These are phyloP conservation scores for Melanotaenia pygmaea DNA, from an alignment of 2,797 vertebrate genomes.

Conservation along the genomic window DNA sequence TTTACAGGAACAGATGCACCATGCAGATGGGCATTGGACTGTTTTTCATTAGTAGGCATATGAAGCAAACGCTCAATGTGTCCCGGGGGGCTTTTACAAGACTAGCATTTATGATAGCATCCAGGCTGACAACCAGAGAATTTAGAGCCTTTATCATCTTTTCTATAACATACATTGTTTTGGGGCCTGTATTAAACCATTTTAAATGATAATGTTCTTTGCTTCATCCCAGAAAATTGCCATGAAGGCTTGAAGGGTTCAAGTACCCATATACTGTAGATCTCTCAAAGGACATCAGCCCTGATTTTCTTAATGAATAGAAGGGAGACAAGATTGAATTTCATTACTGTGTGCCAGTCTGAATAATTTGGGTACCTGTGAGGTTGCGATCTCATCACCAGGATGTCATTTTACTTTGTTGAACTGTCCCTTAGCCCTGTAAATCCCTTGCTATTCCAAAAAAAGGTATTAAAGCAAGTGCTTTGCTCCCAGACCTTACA, in stretches of 20 bases:
- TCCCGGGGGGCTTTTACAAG: slow-evolving; percentile 50
- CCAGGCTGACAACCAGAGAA: slow-evolving; percentile 38
- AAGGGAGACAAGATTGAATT: slow-evolving; percentile 39
- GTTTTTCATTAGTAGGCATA: slow-evolving; percentile 62
- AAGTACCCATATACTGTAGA: slow-evolving; percentile 9
- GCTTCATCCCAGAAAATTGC: slow-evolving; percentile 22
- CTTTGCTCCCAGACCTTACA: slow-evolving; percentile 10
- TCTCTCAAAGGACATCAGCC: slow-evolving; percentile 27
- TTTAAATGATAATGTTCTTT: slow-evolving; percentile 13
- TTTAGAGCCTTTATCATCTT: slow-evolving; percentile 22
- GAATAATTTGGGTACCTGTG: slow-evolving; percentile 38
- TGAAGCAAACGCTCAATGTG: slow-evolving; percentile 50
- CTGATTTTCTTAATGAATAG: slow-evolving; percentile 41
- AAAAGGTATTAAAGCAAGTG: slow-evolving; percentile 15
- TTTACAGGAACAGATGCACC: slow-evolving; percentile 69
- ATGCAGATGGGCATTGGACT: slow-evolving; percentile 68
- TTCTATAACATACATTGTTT: slow-evolving; percentile 33
- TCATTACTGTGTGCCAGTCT: slow-evolving; percentile 34
- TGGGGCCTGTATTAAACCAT: slow-evolving; percentile 21
- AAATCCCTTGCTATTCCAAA: slow-evolving; percentile 10
- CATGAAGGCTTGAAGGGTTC: slow-evolving; percentile 23
- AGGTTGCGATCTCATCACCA: slow-evolving; percentile 43
- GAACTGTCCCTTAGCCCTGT: slow-evolving; percentile 18
- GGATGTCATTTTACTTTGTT: slow-evolving; percentile 29
- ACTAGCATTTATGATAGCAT: slow-evolving; percentile 47